A percentile compares a stretch with the other conserved stretches of the same genome.
These are phyloP conservation scores for Nothocercus julius DNA, from an alignment of 2,113 vertebrate genomes.

Conservation along the genomic window DNA sequence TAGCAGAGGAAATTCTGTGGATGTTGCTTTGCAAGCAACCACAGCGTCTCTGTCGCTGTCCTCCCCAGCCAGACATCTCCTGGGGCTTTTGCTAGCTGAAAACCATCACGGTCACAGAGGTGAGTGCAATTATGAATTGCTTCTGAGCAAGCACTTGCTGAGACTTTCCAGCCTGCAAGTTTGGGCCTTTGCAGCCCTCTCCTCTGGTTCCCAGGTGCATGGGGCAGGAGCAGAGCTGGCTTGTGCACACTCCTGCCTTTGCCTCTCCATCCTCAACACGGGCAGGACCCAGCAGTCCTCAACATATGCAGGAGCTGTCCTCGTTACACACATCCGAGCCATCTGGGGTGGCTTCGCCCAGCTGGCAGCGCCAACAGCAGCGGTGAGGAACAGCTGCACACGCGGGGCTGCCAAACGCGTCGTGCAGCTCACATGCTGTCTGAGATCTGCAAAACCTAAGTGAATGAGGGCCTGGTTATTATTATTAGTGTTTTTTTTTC, in stretches of 20 bases:
- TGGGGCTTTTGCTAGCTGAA: background rate
- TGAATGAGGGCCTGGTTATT: accelerated
- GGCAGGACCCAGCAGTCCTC: background rate
- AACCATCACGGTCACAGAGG: background rate
- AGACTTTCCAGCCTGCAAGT: background rate
- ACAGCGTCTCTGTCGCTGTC: background rate
- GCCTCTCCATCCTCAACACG: background rate
- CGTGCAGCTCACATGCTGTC: background rate
- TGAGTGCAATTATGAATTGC: background rate
- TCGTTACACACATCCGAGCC: background rate
- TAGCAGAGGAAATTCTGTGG: background rate
- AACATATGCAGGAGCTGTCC: background rate
- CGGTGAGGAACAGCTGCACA: background rate
- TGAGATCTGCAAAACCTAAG: background rate
- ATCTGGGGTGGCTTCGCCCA: background rate
- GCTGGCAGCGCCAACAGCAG: slow-evolving; percentile 26
- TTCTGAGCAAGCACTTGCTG: background rate
- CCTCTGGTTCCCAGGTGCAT: background rate
- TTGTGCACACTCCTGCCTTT: background rate
- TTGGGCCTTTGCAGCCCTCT: background rate
- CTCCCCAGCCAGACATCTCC: accelerated
- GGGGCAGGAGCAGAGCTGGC: background rate
- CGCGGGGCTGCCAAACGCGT: background rate
- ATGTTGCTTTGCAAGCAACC: background rate
- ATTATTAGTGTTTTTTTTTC: background rate